Conservation (phyloP, 2,113 vertebrate species). For the Zingel zingel region DNA sequence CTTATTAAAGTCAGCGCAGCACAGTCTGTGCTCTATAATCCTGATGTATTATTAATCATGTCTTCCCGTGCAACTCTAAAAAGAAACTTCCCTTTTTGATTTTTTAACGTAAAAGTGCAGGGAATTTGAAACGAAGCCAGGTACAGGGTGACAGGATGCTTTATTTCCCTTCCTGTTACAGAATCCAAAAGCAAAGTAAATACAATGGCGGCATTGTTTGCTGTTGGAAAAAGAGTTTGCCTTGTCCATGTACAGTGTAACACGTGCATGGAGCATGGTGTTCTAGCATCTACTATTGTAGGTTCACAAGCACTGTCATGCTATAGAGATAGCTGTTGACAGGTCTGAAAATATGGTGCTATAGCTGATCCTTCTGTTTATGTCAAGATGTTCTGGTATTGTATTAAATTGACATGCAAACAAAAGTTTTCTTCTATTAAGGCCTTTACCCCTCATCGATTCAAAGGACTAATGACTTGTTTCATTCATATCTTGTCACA, state of each 20-base stretch:
- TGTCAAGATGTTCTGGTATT: constrained; percentile 28
- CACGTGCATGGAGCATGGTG: constrained; percentile 30
- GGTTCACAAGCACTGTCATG: constrained; percentile 45
- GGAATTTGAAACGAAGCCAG: constrained; percentile 69
- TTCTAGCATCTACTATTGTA: constrained; percentile 37
- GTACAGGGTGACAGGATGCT: constrained; percentile 72
- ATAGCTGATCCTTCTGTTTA: constrained; percentile 12
- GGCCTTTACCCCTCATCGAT: constrained; percentile 21
- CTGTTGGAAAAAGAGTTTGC: constrained; percentile 27
- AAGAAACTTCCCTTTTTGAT: constrained; percentile 71
- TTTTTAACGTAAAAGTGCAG: constrained; percentile 68
- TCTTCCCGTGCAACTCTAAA: constrained; percentile 73
- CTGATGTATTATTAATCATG: constrained; percentile 85
- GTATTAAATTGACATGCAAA: constrained; percentile 40
- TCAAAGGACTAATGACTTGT: constrained; percentile 17
- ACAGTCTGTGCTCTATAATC: constrained; percentile 79
- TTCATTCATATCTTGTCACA: constrained; percentile 29
- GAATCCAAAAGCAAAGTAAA: constrained; percentile 54
- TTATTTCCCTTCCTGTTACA: constrained; percentile 67
- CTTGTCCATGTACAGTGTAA: constrained; percentile 39
- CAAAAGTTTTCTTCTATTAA: constrained; percentile 45
- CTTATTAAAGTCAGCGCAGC: constrained; percentile 80
- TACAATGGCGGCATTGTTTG: constrained; percentile 62
- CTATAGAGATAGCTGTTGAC: constrained; percentile 32
- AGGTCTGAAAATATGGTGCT: background rate